Conservation (phyloP, 2,113 vertebrate species). For the Petrocephalus microphthalmus region DNA sequence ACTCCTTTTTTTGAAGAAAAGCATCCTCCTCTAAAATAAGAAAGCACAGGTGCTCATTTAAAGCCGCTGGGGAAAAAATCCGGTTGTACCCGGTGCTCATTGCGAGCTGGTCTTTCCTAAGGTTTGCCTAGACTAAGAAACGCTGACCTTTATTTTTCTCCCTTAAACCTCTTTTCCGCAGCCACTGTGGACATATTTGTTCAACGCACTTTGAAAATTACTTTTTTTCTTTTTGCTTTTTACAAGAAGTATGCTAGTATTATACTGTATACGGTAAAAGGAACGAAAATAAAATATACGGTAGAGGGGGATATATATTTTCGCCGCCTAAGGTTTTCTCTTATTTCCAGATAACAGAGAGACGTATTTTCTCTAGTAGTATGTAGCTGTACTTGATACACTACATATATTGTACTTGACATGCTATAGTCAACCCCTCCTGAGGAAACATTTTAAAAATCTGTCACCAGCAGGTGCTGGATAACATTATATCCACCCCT, state of each 20-base stretch:
- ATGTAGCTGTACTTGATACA: too few relatives aligned
- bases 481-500: too few relatives aligned
- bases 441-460: too few relatives aligned
- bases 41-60: slow-evolving; percentile 34
- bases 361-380: too few relatives aligned
- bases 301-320: too few relatives aligned
- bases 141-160: background rate
- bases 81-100: slow-evolving; percentile 6
- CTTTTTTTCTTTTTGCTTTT: background rate
- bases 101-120: slow-evolving; percentile 16
- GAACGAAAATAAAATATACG: background rate
- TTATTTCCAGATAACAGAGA: too few relatives aligned
- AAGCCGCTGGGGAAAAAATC: slow-evolving; percentile 24
- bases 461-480: too few relatives aligned
- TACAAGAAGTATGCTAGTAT: background rate
- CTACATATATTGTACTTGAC: too few relatives aligned
- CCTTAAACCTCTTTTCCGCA: background rate
- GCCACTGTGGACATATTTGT: background rate
- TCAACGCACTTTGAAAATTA: background rate
- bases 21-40: background rate
- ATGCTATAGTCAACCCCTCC: too few relatives aligned
- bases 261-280: background rate
- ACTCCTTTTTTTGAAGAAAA: too few relatives aligned
- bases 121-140: background rate
- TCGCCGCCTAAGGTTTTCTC: too few relatives aligned